Conservation (phyloP, 2,888 invertebrate species). For the Portevinia maculata region DNA sequence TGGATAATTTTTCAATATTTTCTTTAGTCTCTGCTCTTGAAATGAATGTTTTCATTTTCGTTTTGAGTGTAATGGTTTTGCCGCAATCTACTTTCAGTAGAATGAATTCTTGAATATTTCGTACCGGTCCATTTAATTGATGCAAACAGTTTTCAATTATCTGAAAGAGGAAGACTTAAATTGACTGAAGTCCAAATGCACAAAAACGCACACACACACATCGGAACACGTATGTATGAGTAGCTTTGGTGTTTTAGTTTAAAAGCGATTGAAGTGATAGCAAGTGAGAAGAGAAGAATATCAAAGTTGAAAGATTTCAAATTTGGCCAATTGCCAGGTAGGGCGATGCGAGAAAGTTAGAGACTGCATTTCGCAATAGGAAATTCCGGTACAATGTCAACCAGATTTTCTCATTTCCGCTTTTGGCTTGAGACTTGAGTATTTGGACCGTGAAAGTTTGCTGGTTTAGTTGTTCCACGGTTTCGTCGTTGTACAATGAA, state of each 20-base stretch:
- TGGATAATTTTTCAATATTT: constrained; percentile 35
- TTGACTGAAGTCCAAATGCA: constrained; percentile 28
- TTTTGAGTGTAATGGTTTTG: constrained; percentile 18
- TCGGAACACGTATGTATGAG: not conserved
- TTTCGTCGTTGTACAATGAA: constrained; percentile 20
- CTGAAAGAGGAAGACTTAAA: constrained; percentile 37
- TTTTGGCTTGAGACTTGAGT: constrained; percentile 45
- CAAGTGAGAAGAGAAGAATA: not conserved
- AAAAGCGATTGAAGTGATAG: not conserved
- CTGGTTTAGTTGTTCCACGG: constrained; percentile 48
- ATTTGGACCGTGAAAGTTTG: constrained; percentile 67
- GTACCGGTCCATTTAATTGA: constrained; percentile 52
- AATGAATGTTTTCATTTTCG: constrained; percentile 15
- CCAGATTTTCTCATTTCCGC: constrained; percentile 72
- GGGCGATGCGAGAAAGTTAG: constrained; percentile 48
- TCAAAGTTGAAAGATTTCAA: constrained; percentile 35
- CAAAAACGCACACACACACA: not conserved
- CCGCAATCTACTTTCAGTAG: not conserved
- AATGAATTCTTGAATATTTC: not conserved
- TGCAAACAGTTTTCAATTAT: constrained; percentile 64
- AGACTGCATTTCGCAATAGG: constrained; percentile 72
- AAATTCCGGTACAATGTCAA: constrained; percentile 73
- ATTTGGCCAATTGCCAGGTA: constrained; percentile 69
- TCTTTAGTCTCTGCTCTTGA: constrained; percentile 6
- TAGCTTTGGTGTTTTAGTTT: not conserved